A percentile compares a stretch with the other conserved stretches of the same genome.
These are phyloP conservation scores for Xiphydria camelus DNA, from an alignment of 2,888 invertebrate genomes.

Conservation along the genomic window DNA sequence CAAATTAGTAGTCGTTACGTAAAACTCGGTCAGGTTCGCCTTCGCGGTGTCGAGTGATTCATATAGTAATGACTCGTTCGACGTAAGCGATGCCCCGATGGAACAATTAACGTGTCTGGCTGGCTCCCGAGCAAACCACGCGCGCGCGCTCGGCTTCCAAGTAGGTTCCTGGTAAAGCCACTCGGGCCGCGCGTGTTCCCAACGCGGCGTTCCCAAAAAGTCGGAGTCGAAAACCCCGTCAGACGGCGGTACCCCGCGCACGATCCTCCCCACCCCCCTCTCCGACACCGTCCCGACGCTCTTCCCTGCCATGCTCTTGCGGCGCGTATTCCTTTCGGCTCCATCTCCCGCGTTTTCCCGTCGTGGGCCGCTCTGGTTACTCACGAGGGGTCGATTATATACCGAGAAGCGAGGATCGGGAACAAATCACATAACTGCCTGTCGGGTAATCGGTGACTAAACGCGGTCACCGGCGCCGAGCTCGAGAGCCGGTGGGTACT, in stretches of 20 bases:
- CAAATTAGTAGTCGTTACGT: too few relatives aligned
- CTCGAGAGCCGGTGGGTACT: background rate
- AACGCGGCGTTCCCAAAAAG: conserved; percentile 33
- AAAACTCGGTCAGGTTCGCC: background rate
- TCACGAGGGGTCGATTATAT: conserved; percentile 14
- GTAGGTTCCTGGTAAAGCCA: conserved; percentile 27
- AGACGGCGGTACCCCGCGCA: too few relatives aligned
- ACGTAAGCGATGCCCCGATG: conserved; percentile 27
- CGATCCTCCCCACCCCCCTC: too few relatives aligned
- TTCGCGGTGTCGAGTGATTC: conserved; percentile 27
- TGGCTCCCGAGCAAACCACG: conserved; percentile 17
- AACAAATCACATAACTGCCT: conserved; percentile 15
- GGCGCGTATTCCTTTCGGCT: too few relatives aligned
- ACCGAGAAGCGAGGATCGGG: conserved; percentile 17
- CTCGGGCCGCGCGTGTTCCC: conserved; percentile 4
- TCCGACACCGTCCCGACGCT: too few relatives aligned
- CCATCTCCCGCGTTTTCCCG: too few relatives aligned
- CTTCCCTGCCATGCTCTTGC: too few relatives aligned
- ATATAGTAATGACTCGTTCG: conserved; percentile 31
- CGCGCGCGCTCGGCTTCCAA: conserved; percentile 17
- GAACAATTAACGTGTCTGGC: conserved; percentile 28
- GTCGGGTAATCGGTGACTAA: conserved; percentile 21
- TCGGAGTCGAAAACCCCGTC: conserved; percentile 11
- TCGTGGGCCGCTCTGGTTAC: conserved; percentile 15
- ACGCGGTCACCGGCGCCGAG: conserved; percentile 8